phyloP scores from a whole-genome alignment of 2,113 vertebrate genomes.

The Leptosomus discolor region DNA sequence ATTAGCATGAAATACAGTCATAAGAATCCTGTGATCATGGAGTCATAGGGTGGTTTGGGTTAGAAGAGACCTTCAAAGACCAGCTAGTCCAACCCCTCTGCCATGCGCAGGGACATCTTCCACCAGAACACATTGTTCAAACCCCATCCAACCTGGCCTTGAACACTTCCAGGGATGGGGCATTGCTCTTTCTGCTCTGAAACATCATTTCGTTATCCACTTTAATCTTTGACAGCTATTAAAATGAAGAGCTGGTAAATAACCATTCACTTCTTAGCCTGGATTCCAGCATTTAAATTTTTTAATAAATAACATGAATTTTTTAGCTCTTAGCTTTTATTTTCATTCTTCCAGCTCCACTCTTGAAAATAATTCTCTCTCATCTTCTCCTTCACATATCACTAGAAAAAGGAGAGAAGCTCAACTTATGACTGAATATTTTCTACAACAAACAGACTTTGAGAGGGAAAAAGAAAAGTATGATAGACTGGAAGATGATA shows the following conservation, averaged over 20 bases:
- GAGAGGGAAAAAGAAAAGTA: background rate
- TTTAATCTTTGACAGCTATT: background rate
- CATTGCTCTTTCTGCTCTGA: background rate
- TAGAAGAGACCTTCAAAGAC: background rate
- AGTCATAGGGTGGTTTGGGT: background rate
- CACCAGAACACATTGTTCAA: background rate
- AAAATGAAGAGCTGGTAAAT: background rate
- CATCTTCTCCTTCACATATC: background rate
- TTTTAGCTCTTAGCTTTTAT: background rate
- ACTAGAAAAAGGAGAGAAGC: background rate
- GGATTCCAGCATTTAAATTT: background rate
- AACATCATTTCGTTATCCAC: background rate
- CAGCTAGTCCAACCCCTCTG: background rate
- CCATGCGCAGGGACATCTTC: background rate
- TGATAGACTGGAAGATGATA: background rate
- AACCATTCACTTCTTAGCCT: background rate
- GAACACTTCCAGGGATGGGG: background rate
- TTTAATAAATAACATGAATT: background rate
- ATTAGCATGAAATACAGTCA: background rate
- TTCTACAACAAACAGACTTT: background rate
- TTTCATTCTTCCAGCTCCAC: background rate
- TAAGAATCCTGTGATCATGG: background rate
- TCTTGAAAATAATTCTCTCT: conserved; percentile 19
- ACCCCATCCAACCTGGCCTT: background rate
- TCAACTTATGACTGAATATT: background rate